Evolutionary conservation across 2,888 invertebrate species (phyloP).

Genomic region (Zootermopsis nevadensis): DNA sequence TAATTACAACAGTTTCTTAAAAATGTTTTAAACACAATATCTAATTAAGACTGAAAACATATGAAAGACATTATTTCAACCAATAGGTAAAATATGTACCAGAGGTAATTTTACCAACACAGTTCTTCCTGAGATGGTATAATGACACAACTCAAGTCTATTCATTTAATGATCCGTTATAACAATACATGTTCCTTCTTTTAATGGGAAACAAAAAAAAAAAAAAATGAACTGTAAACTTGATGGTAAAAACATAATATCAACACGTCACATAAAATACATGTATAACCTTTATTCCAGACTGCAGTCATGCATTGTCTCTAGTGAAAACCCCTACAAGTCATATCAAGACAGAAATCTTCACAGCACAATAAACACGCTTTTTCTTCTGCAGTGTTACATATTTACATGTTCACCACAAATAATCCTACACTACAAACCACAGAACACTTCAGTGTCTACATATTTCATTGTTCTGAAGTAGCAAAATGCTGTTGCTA

Average conservation of each 20-base stretch:
- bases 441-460: conserved; percentile 35
- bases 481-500: conserved; percentile 1
- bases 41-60: conserved; percentile 25
- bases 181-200: not conserved
- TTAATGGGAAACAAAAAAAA: not conserved
- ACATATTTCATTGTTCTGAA: conserved; percentile 14
- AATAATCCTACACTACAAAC: conserved; percentile 36
- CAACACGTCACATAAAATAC: conserved; percentile 6
- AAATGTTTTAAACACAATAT: conserved; percentile 34
- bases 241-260: not conserved
- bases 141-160: not conserved
- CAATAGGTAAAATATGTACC: conserved; percentile 21
- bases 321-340: not conserved
- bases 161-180: not conserved
- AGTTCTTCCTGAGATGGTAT: not conserved
- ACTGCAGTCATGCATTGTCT: not conserved
- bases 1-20: conserved; percentile 36
- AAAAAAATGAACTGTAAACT: not conserved
- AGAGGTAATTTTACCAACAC: not conserved
- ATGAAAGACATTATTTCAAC: conserved; percentile 36
- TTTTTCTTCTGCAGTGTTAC: conserved; percentile 16
- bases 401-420: conserved; percentile 22
- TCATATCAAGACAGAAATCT: conserved; percentile 32
- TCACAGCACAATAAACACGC: conserved; percentile 40
- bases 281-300: not conserved